These are phyloP conservation scores for Pemphigus obesinymphae DNA, from an alignment of 1,140 invertebrate genomes.

Conservation along the genomic window DNA sequence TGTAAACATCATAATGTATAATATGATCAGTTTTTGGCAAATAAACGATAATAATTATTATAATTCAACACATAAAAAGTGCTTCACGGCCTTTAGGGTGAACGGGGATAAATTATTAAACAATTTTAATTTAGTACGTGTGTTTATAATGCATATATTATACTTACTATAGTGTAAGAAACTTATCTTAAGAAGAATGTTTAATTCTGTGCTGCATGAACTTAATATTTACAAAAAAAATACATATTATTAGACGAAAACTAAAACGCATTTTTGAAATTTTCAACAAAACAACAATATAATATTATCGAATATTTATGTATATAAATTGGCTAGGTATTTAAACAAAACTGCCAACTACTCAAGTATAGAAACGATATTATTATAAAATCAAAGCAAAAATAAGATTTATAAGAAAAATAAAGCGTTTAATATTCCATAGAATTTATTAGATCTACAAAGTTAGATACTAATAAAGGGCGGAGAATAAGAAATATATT, in stretches of 20 bases:
- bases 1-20: constrained; percentile 24
- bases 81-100: not conserved
- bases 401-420: too few species aligned
- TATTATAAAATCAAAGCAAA: too few species aligned
- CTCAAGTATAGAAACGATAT: too few species aligned
- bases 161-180: not conserved
- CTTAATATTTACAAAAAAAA: not conserved
- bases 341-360: too few species aligned
- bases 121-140: not conserved
- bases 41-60: constrained; percentile 26
- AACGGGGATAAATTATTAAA: not conserved
- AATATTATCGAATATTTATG: not conserved
- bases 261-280: not conserved
- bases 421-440: not conserved
- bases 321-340: too few species aligned
- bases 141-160: too few species aligned
- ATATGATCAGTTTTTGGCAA: constrained; percentile 9
- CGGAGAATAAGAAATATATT: not conserved
- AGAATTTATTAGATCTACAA: not conserved
- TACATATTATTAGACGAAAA: not conserved
- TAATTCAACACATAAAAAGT: not conserved
- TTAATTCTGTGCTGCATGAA: not conserved
- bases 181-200: not conserved
- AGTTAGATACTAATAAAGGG: not conserved
- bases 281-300: not conserved